Percentiles rank a stretch among this genome's conserved stretches.
These are phyloP conservation scores for Notospermus geniculatus DNA, from an alignment of 1,140 invertebrate genomes.

Conservation along the genomic window DNA sequence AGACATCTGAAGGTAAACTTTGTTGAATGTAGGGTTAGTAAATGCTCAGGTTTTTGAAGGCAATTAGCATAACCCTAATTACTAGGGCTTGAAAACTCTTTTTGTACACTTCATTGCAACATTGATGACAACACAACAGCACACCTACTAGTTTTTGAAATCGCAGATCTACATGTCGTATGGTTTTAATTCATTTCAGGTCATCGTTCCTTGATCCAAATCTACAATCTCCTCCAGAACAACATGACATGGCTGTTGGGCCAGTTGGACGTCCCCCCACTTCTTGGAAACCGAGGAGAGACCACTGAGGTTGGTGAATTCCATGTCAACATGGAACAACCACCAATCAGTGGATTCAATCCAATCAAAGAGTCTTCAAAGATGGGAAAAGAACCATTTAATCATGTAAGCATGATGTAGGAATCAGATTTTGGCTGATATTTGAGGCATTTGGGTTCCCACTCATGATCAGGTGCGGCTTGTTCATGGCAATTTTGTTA, in stretches of 20 bases:
- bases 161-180: too few species aligned
- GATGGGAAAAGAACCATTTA: slow-evolving; percentile 39
- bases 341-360: slow-evolving; percentile 26
- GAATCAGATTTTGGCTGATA: slow-evolving; percentile 3
- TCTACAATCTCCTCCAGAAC: slow-evolving; percentile 38
- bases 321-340: not conserved
- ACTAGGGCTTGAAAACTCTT: too few species aligned
- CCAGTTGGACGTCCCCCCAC: slow-evolving; percentile 39
- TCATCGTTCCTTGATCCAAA: slow-evolving; percentile 23
- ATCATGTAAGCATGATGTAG: slow-evolving; percentile 35
- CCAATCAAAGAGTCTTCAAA: slow-evolving; percentile 33
- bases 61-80: too few species aligned
- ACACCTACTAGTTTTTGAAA: too few species aligned
- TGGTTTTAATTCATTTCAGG: slow-evolving; percentile 25
- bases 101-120: too few species aligned
- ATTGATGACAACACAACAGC: too few species aligned
- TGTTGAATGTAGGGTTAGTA: too few species aligned
- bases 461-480: too few species aligned
- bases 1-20: slow-evolving; percentile 34
- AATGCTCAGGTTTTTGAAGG: too few species aligned
- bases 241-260: slow-evolving; percentile 42
- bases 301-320: not conserved
- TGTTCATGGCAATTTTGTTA: too few species aligned
- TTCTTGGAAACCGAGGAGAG: slow-evolving; percentile 9
- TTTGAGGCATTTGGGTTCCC: too few species aligned